Evolutionary conservation across 2,113 vertebrate genomes (phyloP), one percentile per base, ranked within the genome.

Genomic region (Neomonachus schauinslandi): DNA sequence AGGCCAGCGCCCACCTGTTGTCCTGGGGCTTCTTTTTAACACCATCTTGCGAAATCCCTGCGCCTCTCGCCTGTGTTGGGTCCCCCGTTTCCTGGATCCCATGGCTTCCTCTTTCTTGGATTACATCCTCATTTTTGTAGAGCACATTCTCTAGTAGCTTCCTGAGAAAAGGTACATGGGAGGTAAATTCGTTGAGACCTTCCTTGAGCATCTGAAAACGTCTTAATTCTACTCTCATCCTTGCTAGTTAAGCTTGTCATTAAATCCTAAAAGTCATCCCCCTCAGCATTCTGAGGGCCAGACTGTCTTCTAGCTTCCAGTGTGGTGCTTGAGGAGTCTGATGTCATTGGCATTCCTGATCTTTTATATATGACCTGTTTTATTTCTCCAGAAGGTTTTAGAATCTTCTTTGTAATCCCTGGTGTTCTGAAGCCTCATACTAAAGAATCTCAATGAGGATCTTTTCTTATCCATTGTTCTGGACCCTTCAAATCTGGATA

Each of bases 121-220:
- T 96, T 94, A 85, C 36, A 77, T 61, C 63, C 65, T 91, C 36
- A 80, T 85, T 92, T 95, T 81, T 88, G 77, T 82, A 69, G 28
- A 72, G 57, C 63, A 71, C 39, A 89, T 67, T 96, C 57, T 93
- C 81, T 96, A 94, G 76, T 36, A 42, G 94, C 74, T 93, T 93
- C 89, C 72, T 93, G 71, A 76, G 77, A 65, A 95, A 94, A 97
- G 77, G 89, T 53, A 87, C 51, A 82, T 0, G 24, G 77, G 82
- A 96, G 77, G n/a, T 65, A 74, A 55, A 86, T 87, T 86, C 89
- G 46, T 84, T 93, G 86, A 96, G 81, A 91, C 53, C 26, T 59
- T 81, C 39, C 33, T 46, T 53, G 8, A 36, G n/a, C 39, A 33
- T 81, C 88, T 67, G 61, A 94, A 89, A 89, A 90, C 2, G 4